phyloP scores from a whole-genome alignment of 2,797 vertebrate genomes.

The Botia kubotai region DNA sequence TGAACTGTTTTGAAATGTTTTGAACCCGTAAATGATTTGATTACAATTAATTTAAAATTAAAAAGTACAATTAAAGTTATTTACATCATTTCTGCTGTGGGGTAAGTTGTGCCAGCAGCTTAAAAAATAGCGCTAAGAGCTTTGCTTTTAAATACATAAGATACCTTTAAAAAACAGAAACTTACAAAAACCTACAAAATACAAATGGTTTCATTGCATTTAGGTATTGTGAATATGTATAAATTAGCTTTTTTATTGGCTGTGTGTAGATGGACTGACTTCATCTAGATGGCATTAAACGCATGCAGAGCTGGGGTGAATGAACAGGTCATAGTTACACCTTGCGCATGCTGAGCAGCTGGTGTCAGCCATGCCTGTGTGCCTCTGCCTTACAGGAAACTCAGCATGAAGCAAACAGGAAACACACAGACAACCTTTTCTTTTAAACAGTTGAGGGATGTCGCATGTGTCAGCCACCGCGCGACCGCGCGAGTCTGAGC shows the following conservation, averaged over 20 bases:
- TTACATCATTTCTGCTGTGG: too few relatives aligned
- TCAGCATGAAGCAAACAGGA: slow-evolving; percentile 47
- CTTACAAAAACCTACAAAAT: too few relatives aligned
- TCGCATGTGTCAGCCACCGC: slow-evolving; percentile 5
- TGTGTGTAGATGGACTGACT: slow-evolving; percentile 34
- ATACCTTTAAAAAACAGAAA: too few relatives aligned
- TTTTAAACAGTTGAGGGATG: slow-evolving; percentile 29
- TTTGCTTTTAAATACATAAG: too few relatives aligned
- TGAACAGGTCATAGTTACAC: slow-evolving; percentile 66
- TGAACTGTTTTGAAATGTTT: too few relatives aligned
- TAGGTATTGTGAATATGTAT: too few relatives aligned
- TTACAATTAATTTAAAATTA: not conserved
- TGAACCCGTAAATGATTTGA: too few relatives aligned
- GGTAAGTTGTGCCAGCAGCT: too few relatives aligned
- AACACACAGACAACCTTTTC: not conserved
- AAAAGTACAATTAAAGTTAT: too few relatives aligned
- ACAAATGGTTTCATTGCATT: too few relatives aligned
- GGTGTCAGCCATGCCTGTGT: slow-evolving; percentile 53
- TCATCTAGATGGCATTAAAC: slow-evolving; percentile 57
- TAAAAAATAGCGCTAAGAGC: too few relatives aligned
- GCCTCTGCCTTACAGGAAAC: slow-evolving; percentile 51
- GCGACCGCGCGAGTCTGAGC: not conserved
- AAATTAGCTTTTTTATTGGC: not conserved
- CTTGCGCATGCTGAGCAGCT: slow-evolving; percentile 56
- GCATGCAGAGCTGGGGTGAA: slow-evolving; percentile 49